Evolutionary conservation across 30 jellyfish, hydroid and myxozoan species (phyloP), one percentile per base, ranked within the genome.

Genomic region (Cassiopea andromeda): DNA sequence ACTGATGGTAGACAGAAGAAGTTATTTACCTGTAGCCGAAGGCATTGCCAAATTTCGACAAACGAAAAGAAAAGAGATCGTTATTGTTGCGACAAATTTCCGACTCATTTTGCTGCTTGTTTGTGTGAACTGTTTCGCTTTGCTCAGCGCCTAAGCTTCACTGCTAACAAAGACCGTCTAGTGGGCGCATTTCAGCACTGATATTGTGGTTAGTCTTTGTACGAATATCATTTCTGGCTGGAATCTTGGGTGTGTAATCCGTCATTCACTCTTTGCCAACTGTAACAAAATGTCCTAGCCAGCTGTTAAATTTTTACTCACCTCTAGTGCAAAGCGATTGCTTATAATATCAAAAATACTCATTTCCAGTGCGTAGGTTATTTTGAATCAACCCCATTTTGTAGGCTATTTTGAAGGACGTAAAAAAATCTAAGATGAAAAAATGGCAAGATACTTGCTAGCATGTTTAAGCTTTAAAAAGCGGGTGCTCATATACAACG

Each of bases 221-320:
- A 75, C 1, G 92, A 64, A 85, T 19, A 48, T 71, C 81, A 58
- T 7, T 18, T 48, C 85, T 84, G 92, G 71, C 92, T 84, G 92
- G 92, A 84, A 84, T 84, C 66, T 47, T 47, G 46, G 85, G 77
- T 44, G 92, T 58, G 92, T 69, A 84, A 84, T 84, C 72, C 57
- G 85, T 67, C 85, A 60, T 78, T 46, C n/a, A 9, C 64, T 9
- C 5, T 50, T 50, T 9, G 9, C 5, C 64, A 9, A 50, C 64
- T 50, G 64, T 50, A n/a, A n/a, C 64, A 5, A 50, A 50, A 9
- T 50, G 64, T 50, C 9, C 64, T 50, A 5, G 9, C 9, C 64
- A 50, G 64, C 5, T 50, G 64, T 2, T 9, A 5, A 50, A 9
- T 9, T 50, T 9, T 50, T 50, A 50, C 9, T 9, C 9, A 50